These are phyloP conservation scores for Progne subis DNA, from an alignment of 2,113 vertebrate genomes.

Conservation along the genomic window DNA sequence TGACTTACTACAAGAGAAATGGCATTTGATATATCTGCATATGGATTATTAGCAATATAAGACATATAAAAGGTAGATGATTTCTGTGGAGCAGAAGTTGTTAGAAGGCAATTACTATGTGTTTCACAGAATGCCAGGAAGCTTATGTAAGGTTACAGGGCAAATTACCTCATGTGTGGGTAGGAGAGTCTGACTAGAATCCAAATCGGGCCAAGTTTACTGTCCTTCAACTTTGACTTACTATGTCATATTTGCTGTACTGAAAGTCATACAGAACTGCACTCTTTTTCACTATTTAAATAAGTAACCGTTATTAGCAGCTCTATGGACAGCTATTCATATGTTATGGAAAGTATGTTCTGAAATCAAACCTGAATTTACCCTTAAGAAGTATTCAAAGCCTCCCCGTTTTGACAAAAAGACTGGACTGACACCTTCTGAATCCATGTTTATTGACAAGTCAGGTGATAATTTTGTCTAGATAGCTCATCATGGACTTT, in stretches of 20 bases:
- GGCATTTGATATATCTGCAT: neutral
- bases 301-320: neutral
- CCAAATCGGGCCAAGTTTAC: neutral
- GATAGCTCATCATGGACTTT: neutral
- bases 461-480: neutral
- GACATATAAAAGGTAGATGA: neutral
- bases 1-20: neutral
- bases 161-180: neutral
- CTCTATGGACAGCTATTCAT: neutral
- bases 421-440: neutral
- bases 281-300: neutral
- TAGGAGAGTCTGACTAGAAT: neutral
- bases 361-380: neutral
- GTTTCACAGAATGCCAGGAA: neutral
- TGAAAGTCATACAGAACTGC: neutral
- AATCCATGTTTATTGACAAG: neutral
- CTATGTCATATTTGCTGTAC: neutral
- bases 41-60: neutral
- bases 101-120: neutral
- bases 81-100: neutral
- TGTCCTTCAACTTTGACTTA: neutral
- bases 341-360: neutral
- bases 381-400: neutral
- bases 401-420: neutral
- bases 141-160: neutral